Base-by-base conservation (phyloP, 2,113 vertebrate genomes). In the Malurus alboscapulatus region DNA sequence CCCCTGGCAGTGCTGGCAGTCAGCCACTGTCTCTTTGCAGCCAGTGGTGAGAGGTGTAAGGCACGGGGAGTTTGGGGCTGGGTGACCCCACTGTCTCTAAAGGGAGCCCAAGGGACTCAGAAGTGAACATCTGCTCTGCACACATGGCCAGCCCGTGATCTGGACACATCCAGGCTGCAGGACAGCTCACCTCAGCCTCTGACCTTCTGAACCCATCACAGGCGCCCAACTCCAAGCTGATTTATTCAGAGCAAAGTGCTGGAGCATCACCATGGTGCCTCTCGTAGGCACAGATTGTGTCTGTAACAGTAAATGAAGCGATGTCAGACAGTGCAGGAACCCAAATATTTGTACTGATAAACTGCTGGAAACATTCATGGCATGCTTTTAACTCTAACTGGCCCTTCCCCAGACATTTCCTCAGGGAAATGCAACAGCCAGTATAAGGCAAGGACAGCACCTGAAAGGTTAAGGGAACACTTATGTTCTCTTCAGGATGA, bases 71-170 rank as follows among this genome's bases (percentile, higher is more conserved):
- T 65, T n/a, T 26, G 22, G 36, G 5, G 36, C 72, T 57, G 40
- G 17, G 27, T 40, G 18, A 29, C 40, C 75, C 29, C 2, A 12
- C 17, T 19, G 7, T 6, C 36, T 57, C 6, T 10, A 73, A 80
- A 44, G 20, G 53, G 5, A 58, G 30, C 3, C 44, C 22, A 45
- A 84, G 29, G 5, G 20, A 58, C 29, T 55, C 29, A 59, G 36
- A 78, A 78, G 36, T 21, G 40, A 77, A 55, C 26, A 58, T 32
- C 7, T 50, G 2, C 16, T 25, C 34, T 74, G 22, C 17, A 90
- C 48, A 14, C 2, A 1, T 2, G 27, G 26, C 32, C 55, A 71
- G 22, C 51, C 54, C 0, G 0, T 51, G 51, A 20, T 19, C 30
- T 66, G 42, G 45, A 12, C 6, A 3, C 36, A n/a, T 44, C 13